Evolutionary conservation across 1,140 invertebrate species (phyloP).

Genomic region (Caerostris darwini): DNA sequence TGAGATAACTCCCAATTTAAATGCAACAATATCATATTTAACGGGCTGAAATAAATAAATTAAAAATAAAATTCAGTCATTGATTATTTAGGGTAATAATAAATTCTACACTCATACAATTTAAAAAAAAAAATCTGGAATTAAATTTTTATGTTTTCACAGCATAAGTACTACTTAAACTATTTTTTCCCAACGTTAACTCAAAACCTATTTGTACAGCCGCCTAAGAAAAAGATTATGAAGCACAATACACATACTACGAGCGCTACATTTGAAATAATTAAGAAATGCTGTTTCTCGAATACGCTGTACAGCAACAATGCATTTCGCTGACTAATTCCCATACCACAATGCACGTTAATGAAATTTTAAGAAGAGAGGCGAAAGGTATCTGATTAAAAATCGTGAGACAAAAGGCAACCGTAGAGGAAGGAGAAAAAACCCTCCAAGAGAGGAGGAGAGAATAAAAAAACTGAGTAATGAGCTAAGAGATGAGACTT

Average conservation of each 20-base stretch:
- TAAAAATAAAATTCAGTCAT: too few relatives aligned
- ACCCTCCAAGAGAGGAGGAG: not conserved
- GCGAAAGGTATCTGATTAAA: slow-evolving; percentile 59
- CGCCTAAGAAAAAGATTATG: not conserved
- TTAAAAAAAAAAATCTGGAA: too few relatives aligned
- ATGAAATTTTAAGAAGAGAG: slow-evolving; percentile 40
- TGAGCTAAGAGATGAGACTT: slow-evolving; percentile 30
- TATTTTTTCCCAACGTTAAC: too few relatives aligned
- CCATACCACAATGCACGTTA: slow-evolving; percentile 27
- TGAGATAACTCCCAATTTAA: too few relatives aligned
- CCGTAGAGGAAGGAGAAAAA: slow-evolving; percentile 19
- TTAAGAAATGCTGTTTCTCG: not conserved
- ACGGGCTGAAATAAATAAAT: too few relatives aligned
- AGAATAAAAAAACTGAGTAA: not conserved
- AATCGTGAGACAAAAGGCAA: slow-evolving; percentile 54
- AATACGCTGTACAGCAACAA: not conserved
- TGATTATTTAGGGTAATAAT: too few relatives aligned
- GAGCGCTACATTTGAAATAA: not conserved
- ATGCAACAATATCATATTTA: too few relatives aligned
- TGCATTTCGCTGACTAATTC: slow-evolving; percentile 17
- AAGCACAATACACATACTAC: not conserved
- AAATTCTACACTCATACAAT: too few relatives aligned
- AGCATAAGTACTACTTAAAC: too few relatives aligned
- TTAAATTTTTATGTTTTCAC: too few relatives aligned
- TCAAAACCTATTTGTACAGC: too few relatives aligned